Base-by-base conservation (phyloP, 2,888 invertebrate species). In the Alitta virens region DNA sequence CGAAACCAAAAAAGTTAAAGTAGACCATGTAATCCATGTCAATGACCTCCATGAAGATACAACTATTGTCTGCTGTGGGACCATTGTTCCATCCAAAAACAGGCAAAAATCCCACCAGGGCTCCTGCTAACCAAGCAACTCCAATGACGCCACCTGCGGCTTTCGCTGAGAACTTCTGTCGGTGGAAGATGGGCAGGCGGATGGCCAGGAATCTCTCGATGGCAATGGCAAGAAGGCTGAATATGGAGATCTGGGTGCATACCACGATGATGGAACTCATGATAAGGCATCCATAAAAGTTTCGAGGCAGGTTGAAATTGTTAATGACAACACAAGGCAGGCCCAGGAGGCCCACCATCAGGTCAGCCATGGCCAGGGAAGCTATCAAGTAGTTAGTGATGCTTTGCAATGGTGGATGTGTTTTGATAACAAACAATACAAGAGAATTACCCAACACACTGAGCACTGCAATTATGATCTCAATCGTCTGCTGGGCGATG, bases 21-120 rank as follows among this genome's bases (percentile, higher is more conserved):
- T 77, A 79, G 27, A 80, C 79, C 73, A 79, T 77, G 70, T 78
- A 79, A 16, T 72, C 64, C 72, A 79, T 72, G 61, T 78, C 77
- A 54, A 80, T 76, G 12, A 79, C 78, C 1, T 64, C 68, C 1
- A 71, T 69, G 68, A 80, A 80, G n/a, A 66, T 66, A 67, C 80
- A 80, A 24, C n/a, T 23, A 2, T 51, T 56, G 55, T 24, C 16
- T 23, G 9, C 23, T 21, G 26, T 16, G 71, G 66, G 64, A 7
- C 24, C 24, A 5, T 21, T 7, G 23, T 80, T 77, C 79, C 79
- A 80, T 0, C 78, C 79, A 62, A 78, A 75, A 57, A 75, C 53
- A 0, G 79, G 78, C n/a, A 76, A 68, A 14, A 79, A 66, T 25
- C 79, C 78, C 38, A 79, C 65, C 2, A 77, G 38, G 27, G 75